A percentile compares a stretch with the other conserved stretches of the same genome.
Evolutionary conservation across 2,888 invertebrate genomes (phyloP).

Genomic region (Chymomyza procnemis): DNA sequence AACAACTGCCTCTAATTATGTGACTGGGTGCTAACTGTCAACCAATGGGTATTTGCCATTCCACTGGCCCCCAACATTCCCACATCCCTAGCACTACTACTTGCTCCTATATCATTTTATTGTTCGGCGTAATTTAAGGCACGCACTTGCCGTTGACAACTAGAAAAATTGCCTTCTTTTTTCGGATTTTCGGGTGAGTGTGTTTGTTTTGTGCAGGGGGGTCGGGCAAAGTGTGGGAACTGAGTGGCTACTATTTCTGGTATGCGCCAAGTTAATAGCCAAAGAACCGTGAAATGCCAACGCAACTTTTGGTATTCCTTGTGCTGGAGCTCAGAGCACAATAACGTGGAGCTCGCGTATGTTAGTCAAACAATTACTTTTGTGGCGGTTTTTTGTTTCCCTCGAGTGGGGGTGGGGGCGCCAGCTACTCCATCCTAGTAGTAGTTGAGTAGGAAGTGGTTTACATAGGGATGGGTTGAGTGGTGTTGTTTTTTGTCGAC

Average conservation of each 20-base stretch:
- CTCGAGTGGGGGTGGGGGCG: neutral
- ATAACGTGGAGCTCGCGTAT: neutral
- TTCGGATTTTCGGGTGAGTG: neutral
- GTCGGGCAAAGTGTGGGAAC: neutral
- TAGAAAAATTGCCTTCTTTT: conserved; percentile 69
- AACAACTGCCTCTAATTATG: conserved; percentile 52
- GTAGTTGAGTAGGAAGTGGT: neutral
- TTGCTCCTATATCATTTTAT: neutral
- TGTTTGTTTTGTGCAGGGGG: neutral
- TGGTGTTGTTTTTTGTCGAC: no score
- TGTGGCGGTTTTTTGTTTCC: conserved; percentile 46
- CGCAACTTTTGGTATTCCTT: conserved; percentile 41
- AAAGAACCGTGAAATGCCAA: conserved; percentile 47
- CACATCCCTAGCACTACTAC: neutral
- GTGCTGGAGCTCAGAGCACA: neutral
- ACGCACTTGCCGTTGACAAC: conserved; percentile 70
- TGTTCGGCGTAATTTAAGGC: conserved; percentile 59
- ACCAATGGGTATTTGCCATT: conserved; percentile 56
- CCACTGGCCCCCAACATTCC: no score
- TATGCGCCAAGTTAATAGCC: conserved; percentile 66
- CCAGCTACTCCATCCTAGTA: no score
- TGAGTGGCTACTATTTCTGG: conserved; percentile 36
- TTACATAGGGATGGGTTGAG: no score
- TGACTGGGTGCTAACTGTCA: conserved; percentile 67
- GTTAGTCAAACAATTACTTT: conserved; percentile 51